Percentiles rank a stretch among this genome's conserved stretches.
phyloP scores from a whole-genome alignment of 2,797 vertebrate species.

The Muscicapa comitata region DNA sequence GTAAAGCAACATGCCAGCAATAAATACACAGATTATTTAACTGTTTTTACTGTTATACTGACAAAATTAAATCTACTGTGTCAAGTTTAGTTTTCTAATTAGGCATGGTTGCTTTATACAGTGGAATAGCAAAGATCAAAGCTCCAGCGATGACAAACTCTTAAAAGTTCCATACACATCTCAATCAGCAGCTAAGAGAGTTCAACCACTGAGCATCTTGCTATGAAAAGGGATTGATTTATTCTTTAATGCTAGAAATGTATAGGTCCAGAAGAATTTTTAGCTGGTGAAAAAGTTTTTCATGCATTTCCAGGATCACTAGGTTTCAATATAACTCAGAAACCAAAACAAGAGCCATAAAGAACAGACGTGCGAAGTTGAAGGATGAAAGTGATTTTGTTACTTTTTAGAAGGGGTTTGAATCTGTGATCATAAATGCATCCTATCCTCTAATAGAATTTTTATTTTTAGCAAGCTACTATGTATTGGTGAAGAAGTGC shows the following conservation, averaged over 20 bases:
- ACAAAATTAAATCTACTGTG: background rate
- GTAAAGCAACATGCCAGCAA: background rate
- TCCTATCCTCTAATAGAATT: background rate
- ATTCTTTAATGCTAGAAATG: background rate
- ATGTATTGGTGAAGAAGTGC: background rate
- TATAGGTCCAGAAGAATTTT: background rate
- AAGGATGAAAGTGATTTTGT: background rate
- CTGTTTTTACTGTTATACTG: background rate
- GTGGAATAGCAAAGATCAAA: background rate
- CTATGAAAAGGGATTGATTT: background rate
- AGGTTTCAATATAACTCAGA: background rate
- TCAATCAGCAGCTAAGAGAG: background rate
- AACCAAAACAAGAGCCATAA: background rate
- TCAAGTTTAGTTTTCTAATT: background rate
- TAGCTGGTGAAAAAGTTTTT: background rate
- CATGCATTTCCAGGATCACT: background rate
- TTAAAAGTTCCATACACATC: background rate
- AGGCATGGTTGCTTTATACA: background rate
- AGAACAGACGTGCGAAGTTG: background rate
- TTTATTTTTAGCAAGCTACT: background rate
- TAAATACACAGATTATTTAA: background rate
- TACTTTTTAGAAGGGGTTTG: background rate
- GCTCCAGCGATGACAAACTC: background rate
- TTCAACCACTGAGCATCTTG: background rate
- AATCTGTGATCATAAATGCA: background rate